Percentiles rank a stretch among this genome's conserved stretches.
Evolutionary conservation across 2,888 invertebrate species (phyloP).

Genomic region (Tiliacea aurago): DNA sequence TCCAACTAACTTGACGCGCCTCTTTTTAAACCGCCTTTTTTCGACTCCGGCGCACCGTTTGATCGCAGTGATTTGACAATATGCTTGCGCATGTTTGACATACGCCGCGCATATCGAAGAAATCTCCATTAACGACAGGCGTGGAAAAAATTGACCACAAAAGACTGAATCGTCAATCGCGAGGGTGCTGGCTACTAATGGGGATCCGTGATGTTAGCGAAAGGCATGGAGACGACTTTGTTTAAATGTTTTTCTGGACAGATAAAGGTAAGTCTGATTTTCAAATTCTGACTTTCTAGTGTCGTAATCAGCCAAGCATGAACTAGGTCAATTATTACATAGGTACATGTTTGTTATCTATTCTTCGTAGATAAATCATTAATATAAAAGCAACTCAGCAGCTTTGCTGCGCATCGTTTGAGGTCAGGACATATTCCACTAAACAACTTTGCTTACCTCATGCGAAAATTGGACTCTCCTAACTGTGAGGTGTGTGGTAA

Average conservation of each 20-base stretch:
- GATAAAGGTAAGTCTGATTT: too few species aligned
- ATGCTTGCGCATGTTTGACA: conserved; percentile 83
- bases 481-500: too few species aligned
- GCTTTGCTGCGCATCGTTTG: too few species aligned
- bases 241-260: background rate
- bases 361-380: too few species aligned
- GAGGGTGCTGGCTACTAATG: conserved; percentile 88
- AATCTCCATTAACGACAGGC: conserved; percentile 88
- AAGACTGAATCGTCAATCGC: conserved; percentile 87
- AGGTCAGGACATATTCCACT: too few species aligned
- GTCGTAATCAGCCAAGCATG: too few species aligned
- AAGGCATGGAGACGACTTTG: conserved; percentile 66
- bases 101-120: conserved; percentile 81
- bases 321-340: too few species aligned
- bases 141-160: conserved; percentile 86
- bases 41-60: conserved; percentile 79
- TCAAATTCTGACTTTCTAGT: too few species aligned
- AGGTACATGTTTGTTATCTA: too few species aligned
- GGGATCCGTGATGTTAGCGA: conserved; percentile 72
- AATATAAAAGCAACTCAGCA: too few species aligned
- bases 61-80: conserved; percentile 88
- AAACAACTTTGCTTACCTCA: too few species aligned
- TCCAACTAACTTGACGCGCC: conserved; percentile 65
- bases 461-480: too few species aligned
- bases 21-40: conserved; percentile 71